Percentiles rank a stretch among this genome's conserved stretches.
phyloP scores from a whole-genome alignment of 2,797 vertebrate species.

The Alosa sapidissima region DNA sequence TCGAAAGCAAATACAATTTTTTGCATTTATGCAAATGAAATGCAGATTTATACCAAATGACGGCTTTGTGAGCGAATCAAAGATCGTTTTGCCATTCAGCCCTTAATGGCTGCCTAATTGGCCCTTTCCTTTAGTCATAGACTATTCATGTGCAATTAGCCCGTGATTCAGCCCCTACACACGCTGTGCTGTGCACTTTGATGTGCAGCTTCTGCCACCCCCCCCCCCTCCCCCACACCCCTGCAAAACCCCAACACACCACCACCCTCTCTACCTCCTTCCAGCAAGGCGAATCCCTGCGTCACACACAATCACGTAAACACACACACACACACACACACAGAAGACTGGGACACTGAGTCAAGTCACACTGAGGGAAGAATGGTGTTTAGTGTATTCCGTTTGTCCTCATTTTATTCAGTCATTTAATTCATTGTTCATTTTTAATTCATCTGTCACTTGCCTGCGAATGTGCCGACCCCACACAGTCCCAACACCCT shows the following conservation, averaged over 20 bases:
- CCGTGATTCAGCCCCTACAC: conserved; percentile 54
- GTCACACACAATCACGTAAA: background rate
- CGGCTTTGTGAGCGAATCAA: conserved; percentile 50
- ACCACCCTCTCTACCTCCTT: background rate
- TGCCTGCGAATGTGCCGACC: background rate
- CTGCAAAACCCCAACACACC: background rate
- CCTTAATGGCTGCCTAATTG: conserved; percentile 64
- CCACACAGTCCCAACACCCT: background rate
- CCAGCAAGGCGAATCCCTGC: background rate
- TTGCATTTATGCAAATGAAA: conserved; percentile 43
- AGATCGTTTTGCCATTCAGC: conserved; percentile 56
- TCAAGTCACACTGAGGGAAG: background rate
- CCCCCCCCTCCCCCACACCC: background rate
- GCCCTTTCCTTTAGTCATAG: conserved; percentile 65
- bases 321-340: background rate
- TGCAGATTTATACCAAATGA: conserved; percentile 57
- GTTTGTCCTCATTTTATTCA: background rate
- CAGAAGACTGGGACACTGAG: background rate
- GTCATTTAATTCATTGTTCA: background rate
- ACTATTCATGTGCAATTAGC: conserved; percentile 70
- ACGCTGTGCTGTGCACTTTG: conserved; percentile 47
- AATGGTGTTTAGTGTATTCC: background rate
- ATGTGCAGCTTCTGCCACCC: conserved; percentile 44
- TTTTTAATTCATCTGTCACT: background rate
- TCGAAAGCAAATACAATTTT: background rate